Conservation (phyloP, 2,113 vertebrate genomes). For the Poeciliopsis turrubarensis region DNA sequence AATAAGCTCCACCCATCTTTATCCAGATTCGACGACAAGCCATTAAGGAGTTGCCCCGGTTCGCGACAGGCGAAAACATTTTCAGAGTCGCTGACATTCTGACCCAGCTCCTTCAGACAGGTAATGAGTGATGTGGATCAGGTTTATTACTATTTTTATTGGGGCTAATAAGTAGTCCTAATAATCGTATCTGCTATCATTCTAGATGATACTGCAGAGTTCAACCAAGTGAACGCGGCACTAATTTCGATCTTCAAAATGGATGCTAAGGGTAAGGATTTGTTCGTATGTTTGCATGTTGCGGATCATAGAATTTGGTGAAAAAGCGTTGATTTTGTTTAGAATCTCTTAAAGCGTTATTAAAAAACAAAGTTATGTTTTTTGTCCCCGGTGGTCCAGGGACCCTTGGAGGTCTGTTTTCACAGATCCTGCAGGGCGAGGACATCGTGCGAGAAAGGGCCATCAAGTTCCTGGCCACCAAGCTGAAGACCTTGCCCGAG, state of each 20-base stretch:
- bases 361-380: fast-evolving
- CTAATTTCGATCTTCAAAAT: constrained; percentile 98
- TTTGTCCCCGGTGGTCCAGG: constrained; percentile 73
- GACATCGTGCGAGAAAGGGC: constrained; percentile 95
- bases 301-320: not conserved
- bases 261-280: constrained; percentile 90
- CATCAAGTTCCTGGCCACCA: constrained; percentile 94
- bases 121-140: constrained; percentile 63
- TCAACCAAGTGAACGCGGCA: constrained; percentile 94
- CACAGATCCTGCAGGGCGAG: constrained; percentile 97
- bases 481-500: constrained; percentile 91
- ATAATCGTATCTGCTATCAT: constrained; percentile 4
- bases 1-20: constrained; percentile 2
- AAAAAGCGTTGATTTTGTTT: not conserved
- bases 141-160: too few species aligned
- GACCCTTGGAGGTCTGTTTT: constrained; percentile 95
- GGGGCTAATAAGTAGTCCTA: not conserved
- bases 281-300: not conserved
- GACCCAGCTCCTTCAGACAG: constrained; percentile 95
- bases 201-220: constrained; percentile 96
- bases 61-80: constrained; percentile 95
- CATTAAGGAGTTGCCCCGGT: constrained; percentile 96
- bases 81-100: constrained; percentile 95
- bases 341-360: too few species aligned
- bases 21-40: constrained; percentile 93